Base-by-base conservation (phyloP, 2,797 vertebrate species). In the Sebastes aleutianus region DNA sequence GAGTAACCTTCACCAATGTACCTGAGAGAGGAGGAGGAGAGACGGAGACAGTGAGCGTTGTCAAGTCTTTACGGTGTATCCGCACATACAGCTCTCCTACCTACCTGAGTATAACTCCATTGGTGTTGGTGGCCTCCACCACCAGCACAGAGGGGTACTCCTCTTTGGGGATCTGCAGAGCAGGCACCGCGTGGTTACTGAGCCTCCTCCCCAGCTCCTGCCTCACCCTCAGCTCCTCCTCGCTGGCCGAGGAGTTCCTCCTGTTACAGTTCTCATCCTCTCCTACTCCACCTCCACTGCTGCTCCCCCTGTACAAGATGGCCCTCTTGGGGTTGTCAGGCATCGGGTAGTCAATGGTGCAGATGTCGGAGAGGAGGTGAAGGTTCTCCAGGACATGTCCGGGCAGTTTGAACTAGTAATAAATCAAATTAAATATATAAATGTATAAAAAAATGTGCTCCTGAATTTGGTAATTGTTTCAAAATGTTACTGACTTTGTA, bases 1-100 rank as follows among this genome's bases (percentile, higher is more conserved):
- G 98, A 99, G 91, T 99, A 99, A 76, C 96, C 95, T 87, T 98
- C 96, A 7, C 98, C 98, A 59, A 99, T 97, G 89, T 98, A 99
- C 88, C 98, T 99, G 91, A 47, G 31, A 24, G 43, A 54, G 14
- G n/a, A 79, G 3, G 9, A 84, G 24, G 18, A 3, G 39, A 1
- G 54, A 39, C 13, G 36, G 36, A 39, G 56, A 68, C 14, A 11
- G 59, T 75, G 43, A 80, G 76, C 43, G 8, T 53, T 68, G 13
- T 22, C 2, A 8, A 1, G 1, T 61, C 6, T 26, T 26, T 10
- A 26, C 3, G 58, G 32, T 2, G 8, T 32, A 50, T 8, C 32
- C 4, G 1, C 9, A 39, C 16, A 47, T 32, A 14, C 18, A 29
- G 7, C n/a, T 63, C 39, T 57, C 20, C 50, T 13, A 31, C 61